Base-by-base conservation (phyloP, 2,888 invertebrate species). In the Pilophorus perplexus region DNA sequence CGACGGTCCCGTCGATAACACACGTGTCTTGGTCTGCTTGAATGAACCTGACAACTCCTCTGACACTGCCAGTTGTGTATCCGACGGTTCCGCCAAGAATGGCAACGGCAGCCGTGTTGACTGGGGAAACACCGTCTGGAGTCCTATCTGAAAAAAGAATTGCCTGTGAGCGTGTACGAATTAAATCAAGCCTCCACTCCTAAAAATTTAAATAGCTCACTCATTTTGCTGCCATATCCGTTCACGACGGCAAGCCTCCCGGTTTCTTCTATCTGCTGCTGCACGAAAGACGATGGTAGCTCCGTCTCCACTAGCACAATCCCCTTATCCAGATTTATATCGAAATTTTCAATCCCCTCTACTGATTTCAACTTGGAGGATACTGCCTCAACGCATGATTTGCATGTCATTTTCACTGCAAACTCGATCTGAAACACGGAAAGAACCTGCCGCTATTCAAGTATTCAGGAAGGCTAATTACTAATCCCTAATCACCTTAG, bases 1-100 rank as follows among this genome's bases (percentile, higher is more conserved):
- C 93, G 2, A 94, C 78, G 1, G 89, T 88, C 0, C 93, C 93
- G 75, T 94, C 94, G 2, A 92, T 82, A 0, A 93, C 80, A 57
- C 89, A 85, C 3, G 78, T 79, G 42, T 81, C 76, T 14, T 81
- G 79, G 70, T 77, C 74, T 0, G 80, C 77, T 78, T 90, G 87
- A 40, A 85, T 82, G 75, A 94, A 88, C 66, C 93, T 77, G 4
- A 93, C 82, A 14, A 94, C 87, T 0, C 93, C 93, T 73, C 85
- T 79, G 2, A 89, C 79, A 0, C 73, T 73, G 3, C 78, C 76
- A 59, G 82, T 81, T 46, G 77, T 76, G 55, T 77, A 78, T 28
- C 79, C 78, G 6, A 77, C 76, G 67, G 76, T 74, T 14, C 79
- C 78, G 44, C 79, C 78, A 60, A 84, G 72, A 66, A 93, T 82